Conservation (phyloP, 2,888 invertebrate genomes). For the Hartigia nigra region DNA sequence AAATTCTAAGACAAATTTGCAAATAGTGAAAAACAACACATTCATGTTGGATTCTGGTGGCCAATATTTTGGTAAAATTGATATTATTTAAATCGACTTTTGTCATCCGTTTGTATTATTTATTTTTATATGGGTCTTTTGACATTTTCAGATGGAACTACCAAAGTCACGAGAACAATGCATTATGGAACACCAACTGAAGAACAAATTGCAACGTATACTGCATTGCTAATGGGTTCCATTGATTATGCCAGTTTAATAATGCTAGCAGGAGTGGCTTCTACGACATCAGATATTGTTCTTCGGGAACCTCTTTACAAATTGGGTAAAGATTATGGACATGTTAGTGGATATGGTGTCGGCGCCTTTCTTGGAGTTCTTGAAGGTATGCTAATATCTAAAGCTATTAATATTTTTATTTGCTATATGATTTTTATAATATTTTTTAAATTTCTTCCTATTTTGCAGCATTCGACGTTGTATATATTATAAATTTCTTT, state of each 20-base stretch:
- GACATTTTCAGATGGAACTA: constrained; percentile 60
- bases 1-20: constrained; percentile 56
- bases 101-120: background rate
- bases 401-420: background rate
- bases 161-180: constrained; percentile 68
- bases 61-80: constrained; percentile 67
- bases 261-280: constrained; percentile 66
- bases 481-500: constrained; percentile 52
- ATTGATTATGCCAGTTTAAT: constrained; percentile 68
- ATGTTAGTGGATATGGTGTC: constrained; percentile 69
- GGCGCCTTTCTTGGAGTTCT: constrained; percentile 65
- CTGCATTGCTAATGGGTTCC: constrained; percentile 71
- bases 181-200: constrained; percentile 70
- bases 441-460: constrained; percentile 7
- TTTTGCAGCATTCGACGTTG: constrained; percentile 55
- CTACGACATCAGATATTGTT: constrained; percentile 47
- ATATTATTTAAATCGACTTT: background rate
- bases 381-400: constrained; percentile 53
- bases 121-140: background rate
- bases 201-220: constrained; percentile 69
- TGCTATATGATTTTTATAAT: background rate
- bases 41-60: constrained; percentile 74
- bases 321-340: constrained; percentile 57
- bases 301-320: constrained; percentile 54
- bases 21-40: constrained; percentile 66